Evolutionary conservation across 2,888 invertebrate species (phyloP).

Genomic region (Chelonus formosanus): DNA sequence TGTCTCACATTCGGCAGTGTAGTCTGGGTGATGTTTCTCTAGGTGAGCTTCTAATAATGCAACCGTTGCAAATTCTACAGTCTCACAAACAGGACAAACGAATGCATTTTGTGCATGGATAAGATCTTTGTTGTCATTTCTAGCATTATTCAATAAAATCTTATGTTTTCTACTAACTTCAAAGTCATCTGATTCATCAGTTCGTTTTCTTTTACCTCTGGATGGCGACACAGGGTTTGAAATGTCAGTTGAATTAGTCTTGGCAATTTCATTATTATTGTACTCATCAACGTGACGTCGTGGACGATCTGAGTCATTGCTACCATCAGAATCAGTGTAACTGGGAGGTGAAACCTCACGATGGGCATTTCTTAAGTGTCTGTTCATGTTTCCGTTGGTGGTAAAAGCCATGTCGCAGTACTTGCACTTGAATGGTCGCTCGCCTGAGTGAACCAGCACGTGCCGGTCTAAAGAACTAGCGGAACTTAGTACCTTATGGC

Average conservation of each 20-base stretch:
- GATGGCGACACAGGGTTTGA: conserved; percentile 27
- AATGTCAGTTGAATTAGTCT: conserved; percentile 49
- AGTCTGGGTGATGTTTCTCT: conserved; percentile 74
- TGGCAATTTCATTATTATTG: conserved; percentile 72
- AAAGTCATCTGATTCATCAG: conserved; percentile 35
- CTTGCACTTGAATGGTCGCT: conserved; percentile 81
- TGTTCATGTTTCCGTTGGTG: conserved; percentile 86
- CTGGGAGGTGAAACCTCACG: conserved; percentile 49
- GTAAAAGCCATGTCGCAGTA: conserved; percentile 83
- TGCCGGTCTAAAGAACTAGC: conserved; percentile 83
- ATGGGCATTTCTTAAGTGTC: conserved; percentile 76
- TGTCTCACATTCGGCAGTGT: conserved; percentile 75
- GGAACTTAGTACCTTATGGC: conserved; percentile 78
- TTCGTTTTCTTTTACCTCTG: conserved; percentile 48
- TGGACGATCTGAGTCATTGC: conserved; percentile 55
- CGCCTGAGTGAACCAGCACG: conserved; percentile 81
- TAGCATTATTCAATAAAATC: conserved; percentile 53
- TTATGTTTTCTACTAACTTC: conserved; percentile 51
- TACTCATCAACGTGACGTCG: conserved; percentile 57
- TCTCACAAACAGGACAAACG: conserved; percentile 73
- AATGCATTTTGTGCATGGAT: conserved; percentile 13
- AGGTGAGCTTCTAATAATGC: conserved; percentile 73
- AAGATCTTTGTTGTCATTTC: conserved; percentile 54
- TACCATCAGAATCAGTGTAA: conserved; percentile 56
- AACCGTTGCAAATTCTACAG: conserved; percentile 71